Conservation (phyloP, 2,113 vertebrate genomes). For the Argyrosomus japonicus region DNA sequence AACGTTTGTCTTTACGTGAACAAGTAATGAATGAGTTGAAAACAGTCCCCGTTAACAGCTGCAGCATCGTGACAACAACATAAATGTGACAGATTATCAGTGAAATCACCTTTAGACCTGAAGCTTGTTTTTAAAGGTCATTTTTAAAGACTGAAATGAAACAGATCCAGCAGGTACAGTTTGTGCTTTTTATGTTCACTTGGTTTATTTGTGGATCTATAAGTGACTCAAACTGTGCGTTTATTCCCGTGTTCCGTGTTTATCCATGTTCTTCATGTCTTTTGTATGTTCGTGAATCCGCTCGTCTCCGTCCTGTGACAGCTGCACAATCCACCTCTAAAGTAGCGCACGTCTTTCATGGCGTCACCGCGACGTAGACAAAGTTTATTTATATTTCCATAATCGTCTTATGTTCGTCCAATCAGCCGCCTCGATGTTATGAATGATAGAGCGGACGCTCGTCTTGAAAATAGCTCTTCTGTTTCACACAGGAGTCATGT, state of each 20-base stretch:
- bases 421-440: neutral
- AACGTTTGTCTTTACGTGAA: too few relatives aligned
- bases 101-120: too few relatives aligned
- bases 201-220: neutral
- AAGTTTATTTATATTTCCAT: conserved; percentile 58
- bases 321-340: conserved; percentile 16
- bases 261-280: neutral
- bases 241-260: neutral
- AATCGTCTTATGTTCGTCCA: conserved; percentile 41
- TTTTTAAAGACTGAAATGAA: conserved; percentile 1
- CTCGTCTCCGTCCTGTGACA: neutral
- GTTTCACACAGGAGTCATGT: neutral
- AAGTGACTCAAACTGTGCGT: neutral
- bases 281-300: conserved; percentile 14
- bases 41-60: neutral
- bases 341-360: neutral
- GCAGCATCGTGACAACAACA: neutral
- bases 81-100: neutral
- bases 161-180: neutral
- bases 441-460: neutral
- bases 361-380: neutral
- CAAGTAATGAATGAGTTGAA: too few relatives aligned
- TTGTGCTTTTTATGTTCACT: neutral
- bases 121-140: too few relatives aligned
- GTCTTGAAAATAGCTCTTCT: neutral